Evolutionary conservation across 1,140 invertebrate genomes (phyloP).

Genomic region (Campoletis sonorensis): DNA sequence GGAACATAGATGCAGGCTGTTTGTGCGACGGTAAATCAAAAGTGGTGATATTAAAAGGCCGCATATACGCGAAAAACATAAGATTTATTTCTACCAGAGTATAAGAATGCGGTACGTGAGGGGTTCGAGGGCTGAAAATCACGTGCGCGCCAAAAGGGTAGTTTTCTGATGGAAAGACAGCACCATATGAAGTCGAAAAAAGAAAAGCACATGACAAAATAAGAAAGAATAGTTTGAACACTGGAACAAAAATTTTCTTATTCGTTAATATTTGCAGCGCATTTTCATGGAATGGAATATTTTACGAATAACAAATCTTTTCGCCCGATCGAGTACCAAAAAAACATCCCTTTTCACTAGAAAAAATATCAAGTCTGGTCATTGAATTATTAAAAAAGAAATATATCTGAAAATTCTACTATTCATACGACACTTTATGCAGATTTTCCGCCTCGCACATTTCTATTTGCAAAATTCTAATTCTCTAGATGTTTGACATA

Average conservation of each 20-base stretch:
- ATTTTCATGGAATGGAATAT: too few species aligned
- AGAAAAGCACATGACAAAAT: conserved; percentile 6
- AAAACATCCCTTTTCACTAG: too few species aligned
- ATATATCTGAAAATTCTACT: too few species aligned
- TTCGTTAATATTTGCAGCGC: too few species aligned
- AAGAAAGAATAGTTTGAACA: background rate
- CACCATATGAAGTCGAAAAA: background rate
- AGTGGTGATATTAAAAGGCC: conserved; percentile 74
- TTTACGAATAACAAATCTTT: too few species aligned
- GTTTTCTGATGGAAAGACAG: conserved; percentile 14
- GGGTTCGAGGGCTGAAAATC: conserved; percentile 19
- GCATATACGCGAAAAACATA: conserved; percentile 74
- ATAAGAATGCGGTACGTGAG: conserved; percentile 45
- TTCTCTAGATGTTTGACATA: too few species aligned
- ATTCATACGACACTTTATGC: too few species aligned
- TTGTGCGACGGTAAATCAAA: conserved; percentile 71
- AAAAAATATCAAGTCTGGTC: too few species aligned
- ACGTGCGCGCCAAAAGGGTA: conserved; percentile 35
- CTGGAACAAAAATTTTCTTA: background rate
- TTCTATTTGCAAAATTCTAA: too few species aligned
- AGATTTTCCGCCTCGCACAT: too few species aligned
- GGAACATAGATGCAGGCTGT: conserved; percentile 63
- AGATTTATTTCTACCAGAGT: conserved; percentile 70
- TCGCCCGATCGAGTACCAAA: too few species aligned
- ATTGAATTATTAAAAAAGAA: too few species aligned